phyloP scores from a whole-genome alignment of 2,888 invertebrate genomes.

The Anorthoa munda region DNA sequence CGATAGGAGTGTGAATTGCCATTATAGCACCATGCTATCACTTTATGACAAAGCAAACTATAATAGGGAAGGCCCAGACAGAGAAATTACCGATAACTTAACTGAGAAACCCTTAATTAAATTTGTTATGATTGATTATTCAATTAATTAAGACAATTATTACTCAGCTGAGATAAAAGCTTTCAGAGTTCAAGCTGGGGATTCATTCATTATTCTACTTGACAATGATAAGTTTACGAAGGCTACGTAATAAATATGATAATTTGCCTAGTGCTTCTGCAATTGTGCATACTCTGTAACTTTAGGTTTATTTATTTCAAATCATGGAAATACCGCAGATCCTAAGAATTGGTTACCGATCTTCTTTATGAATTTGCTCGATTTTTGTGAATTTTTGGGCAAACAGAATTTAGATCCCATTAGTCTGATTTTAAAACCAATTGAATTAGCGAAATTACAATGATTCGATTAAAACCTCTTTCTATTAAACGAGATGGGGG shows the following conservation, averaged over 20 bases:
- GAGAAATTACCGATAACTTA: constrained; percentile 50
- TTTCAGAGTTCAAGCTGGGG: constrained; percentile 18
- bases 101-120: constrained; percentile 30
- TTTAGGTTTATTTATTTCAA: neutral
- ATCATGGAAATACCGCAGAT: neutral
- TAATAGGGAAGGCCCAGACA: neutral
- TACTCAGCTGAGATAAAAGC: constrained; percentile 36
- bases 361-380: constrained; percentile 12
- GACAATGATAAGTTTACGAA: constrained; percentile 19
- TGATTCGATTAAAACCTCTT: neutral
- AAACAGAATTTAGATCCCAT: neutral
- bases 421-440: neutral
- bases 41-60: neutral
- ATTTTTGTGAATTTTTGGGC: neutral
- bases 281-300: too few species aligned
- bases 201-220: constrained; percentile 34
- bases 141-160: constrained; percentile 42
- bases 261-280: too few species aligned
- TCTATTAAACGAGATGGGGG: too few species aligned
- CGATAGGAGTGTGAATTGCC: neutral
- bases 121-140: constrained; percentile 39
- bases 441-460: neutral
- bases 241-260: neutral
- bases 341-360: constrained; percentile 17
- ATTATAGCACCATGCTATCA: neutral